Evolutionary conservation across 2,113 vertebrate species (phyloP).

Genomic region (Chiloscyllium plagiosum): DNA sequence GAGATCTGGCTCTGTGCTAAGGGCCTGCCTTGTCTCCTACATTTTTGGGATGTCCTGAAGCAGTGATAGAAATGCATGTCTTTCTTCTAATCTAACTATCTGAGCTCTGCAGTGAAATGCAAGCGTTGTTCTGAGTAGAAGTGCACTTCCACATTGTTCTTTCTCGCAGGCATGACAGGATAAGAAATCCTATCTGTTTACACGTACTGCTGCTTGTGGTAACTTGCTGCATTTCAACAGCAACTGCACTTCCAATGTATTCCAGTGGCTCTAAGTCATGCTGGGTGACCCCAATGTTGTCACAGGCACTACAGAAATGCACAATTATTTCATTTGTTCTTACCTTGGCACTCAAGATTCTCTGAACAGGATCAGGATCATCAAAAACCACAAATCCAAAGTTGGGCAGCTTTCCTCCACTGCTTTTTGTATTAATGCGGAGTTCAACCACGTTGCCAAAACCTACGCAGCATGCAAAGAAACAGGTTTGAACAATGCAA

Average conservation of each 20-base stretch:
- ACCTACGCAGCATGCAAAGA: conserved; percentile 52
- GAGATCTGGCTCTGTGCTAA: background rate
- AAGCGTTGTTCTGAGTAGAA: background rate
- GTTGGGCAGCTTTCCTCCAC: conserved; percentile 93
- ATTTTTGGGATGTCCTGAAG: no score
- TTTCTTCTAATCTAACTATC: background rate
- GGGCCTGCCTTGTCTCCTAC: background rate
- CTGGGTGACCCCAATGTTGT: background rate
- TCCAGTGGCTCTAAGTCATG: no score
- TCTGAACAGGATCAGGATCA: conserved; percentile 89
- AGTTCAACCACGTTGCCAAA: conserved; percentile 94
- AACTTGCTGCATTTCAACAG: background rate
- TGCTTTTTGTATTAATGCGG: conserved; percentile 95
- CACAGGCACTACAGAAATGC: background rate
- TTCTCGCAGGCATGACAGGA: background rate
- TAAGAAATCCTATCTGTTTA: background rate
- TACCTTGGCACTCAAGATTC: conserved; percentile 95
- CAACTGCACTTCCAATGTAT: background rate
- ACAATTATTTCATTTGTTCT: conserved; percentile 40
- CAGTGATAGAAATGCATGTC: background rate
- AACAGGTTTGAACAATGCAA: background rate
- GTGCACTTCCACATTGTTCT: background rate
- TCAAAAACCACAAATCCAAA: conserved; percentile 98
- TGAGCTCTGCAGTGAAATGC: background rate
- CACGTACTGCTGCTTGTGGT: background rate